Percentiles rank a stretch among this genome's conserved stretches.
Evolutionary conservation across 2,113 vertebrate genomes (phyloP).

Genomic region (Kryptolebias marmoratus): DNA sequence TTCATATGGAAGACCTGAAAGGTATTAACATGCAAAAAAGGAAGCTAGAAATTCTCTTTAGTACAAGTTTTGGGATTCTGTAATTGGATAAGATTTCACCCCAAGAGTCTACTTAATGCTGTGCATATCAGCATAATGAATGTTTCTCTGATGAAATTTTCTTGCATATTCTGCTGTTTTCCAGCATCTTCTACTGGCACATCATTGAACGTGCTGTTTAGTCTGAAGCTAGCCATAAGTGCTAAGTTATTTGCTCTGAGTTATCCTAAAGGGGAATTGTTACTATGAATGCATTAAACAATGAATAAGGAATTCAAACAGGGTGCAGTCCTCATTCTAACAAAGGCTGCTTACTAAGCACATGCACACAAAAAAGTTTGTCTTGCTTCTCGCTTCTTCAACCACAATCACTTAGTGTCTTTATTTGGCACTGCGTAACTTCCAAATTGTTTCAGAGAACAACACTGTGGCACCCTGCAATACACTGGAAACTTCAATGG

Average conservation of each 20-base stretch:
- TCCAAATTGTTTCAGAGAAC: neutral
- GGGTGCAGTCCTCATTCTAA: conserved; percentile 16
- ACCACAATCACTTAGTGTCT: neutral
- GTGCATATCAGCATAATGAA: conserved; percentile 59
- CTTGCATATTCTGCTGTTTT: conserved; percentile 49
- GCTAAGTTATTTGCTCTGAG: conserved; percentile 48
- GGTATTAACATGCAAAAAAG: conserved; percentile 72
- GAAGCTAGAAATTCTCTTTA: conserved; percentile 54
- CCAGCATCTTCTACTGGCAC: conserved; percentile 39
- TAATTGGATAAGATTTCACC: conserved; percentile 73
- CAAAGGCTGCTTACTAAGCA: conserved; percentile 18
- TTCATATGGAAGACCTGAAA: conserved; percentile 45
- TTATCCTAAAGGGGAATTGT: conserved; percentile 53
- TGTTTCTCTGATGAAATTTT: conserved; percentile 58
- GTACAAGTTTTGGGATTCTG: conserved; percentile 60
- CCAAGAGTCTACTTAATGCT: conserved; percentile 58
- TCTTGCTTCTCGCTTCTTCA: neutral
- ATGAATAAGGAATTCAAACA: conserved; percentile 3
- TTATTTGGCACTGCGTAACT: neutral
- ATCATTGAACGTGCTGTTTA: conserved; percentile 63
- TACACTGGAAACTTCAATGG: neutral
- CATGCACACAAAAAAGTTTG: conserved; percentile 1
- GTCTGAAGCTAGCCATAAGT: conserved; percentile 45
- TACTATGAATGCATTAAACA: conserved; percentile 45
- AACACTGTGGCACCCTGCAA: neutral